Percentiles rank a stretch among this genome's conserved stretches.
Evolutionary conservation across 2,113 vertebrate species (phyloP).

Genomic region (Girardinichthys multiradiatus): DNA sequence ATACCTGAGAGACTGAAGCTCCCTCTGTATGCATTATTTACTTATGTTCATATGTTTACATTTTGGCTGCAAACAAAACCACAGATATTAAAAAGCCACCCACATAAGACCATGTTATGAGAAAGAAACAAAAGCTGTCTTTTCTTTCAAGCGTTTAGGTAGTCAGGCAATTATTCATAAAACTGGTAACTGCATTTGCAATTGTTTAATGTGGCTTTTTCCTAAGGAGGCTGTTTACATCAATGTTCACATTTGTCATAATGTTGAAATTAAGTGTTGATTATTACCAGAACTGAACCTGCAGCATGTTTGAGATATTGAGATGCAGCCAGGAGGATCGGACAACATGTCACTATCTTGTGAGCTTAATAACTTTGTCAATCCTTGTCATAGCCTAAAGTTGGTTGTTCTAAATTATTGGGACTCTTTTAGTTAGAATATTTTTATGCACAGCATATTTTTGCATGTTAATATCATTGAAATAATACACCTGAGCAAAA

Average conservation of each 20-base stretch:
- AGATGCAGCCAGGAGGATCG: conserved; percentile 14
- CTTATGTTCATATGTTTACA: conserved; percentile 3
- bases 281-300: conserved; percentile 1
- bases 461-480: neutral
- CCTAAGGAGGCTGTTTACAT: neutral
- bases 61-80: conserved; percentile 1
- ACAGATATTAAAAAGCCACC: conserved; percentile 1
- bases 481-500: neutral
- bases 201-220: neutral
- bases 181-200: neutral
- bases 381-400: neutral
- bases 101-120: conserved; percentile 4
- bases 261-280: conserved; percentile 1
- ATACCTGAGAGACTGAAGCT: conserved; percentile 25
- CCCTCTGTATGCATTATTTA: conserved; percentile 10
- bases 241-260: conserved; percentile 1
- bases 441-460: neutral
- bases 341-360: conserved; percentile 6
- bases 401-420: neutral
- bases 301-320: neutral
- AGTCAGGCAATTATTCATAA: neutral
- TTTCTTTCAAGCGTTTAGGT: neutral
- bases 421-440: neutral
- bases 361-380: conserved; percentile 14
- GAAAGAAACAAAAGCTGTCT: neutral